phyloP scores from a whole-genome alignment of 2,888 invertebrate genomes.

The Agrotis segetum region DNA sequence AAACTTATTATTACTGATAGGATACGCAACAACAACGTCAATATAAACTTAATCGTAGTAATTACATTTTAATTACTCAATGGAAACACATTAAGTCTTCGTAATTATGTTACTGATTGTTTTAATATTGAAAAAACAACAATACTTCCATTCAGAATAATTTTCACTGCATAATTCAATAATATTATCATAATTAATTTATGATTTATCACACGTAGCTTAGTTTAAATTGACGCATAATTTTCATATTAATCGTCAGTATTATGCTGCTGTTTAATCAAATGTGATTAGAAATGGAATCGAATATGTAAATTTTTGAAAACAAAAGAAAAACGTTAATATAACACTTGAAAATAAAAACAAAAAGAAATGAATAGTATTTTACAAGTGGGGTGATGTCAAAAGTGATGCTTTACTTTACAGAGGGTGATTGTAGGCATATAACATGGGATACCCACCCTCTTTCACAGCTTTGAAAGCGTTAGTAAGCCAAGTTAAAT shows the following conservation, averaged over 20 bases:
- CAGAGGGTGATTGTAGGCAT: slow-evolving; percentile 69
- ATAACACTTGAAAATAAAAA: slow-evolving; percentile 42
- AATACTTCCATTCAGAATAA: background rate
- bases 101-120: slow-evolving; percentile 7
- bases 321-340: slow-evolving; percentile 36
- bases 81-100: slow-evolving; percentile 5
- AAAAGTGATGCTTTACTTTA: slow-evolving; percentile 56
- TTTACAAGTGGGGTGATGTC: slow-evolving; percentile 50
- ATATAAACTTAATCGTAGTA: background rate
- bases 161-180: slow-evolving; percentile 18
- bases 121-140: slow-evolving; percentile 5
- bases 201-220: slow-evolving; percentile 19
- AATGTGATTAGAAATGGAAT: slow-evolving; percentile 16
- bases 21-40: slow-evolving; percentile 1
- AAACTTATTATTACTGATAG: slow-evolving; percentile 3
- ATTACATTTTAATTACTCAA: slow-evolving; percentile 9
- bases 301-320: slow-evolving; percentile 7
- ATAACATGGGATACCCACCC: slow-evolving; percentile 58
- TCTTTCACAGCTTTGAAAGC: slow-evolving; percentile 80
- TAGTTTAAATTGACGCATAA: slow-evolving; percentile 5
- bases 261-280: slow-evolving; percentile 7
- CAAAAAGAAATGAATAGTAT: slow-evolving; percentile 57
- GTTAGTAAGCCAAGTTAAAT: slow-evolving; percentile 82
- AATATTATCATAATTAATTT: slow-evolving; percentile 16
- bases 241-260: slow-evolving; percentile 10